phyloP scores from a whole-genome alignment of 2,113 vertebrate species.

The Cyanoderma ruficeps region DNA sequence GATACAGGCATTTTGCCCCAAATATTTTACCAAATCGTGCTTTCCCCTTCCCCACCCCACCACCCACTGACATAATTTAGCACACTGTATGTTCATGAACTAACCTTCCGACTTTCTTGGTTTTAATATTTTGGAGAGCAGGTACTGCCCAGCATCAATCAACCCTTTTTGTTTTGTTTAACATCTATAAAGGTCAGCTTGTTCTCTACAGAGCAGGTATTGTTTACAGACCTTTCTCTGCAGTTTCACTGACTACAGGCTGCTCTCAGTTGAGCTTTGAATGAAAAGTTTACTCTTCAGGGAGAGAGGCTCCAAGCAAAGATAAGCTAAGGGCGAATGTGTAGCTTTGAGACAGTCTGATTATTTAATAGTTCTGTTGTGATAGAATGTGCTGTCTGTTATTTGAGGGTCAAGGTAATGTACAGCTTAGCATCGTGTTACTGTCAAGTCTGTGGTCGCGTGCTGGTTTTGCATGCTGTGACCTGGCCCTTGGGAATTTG shows the following conservation, averaged over 20 bases:
- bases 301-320: conserved; percentile 1
- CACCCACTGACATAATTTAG: background rate
- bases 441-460: background rate
- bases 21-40: background rate
- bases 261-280: background rate
- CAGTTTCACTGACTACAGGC: conserved; percentile 8
- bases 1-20: background rate
- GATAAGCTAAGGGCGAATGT: background rate
- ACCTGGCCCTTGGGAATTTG: background rate
- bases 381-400: background rate
- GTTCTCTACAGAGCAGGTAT: conserved; percentile 45
- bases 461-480: background rate
- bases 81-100: background rate
- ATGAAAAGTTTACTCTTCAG: conserved; percentile 39
- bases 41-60: background rate
- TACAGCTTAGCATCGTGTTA: background rate
- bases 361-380: background rate
- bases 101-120: conserved; percentile 19
- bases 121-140: conserved; percentile 24
- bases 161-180: conserved; percentile 55
- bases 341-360: background rate
- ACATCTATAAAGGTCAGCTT: conserved; percentile 54
- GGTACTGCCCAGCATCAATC: conserved; percentile 33
- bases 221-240: conserved; percentile 61
- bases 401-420: background rate